Evolutionary conservation across 2,888 invertebrate species (phyloP), one percentile per base, ranked within the genome.

Genomic region (Chymomyza amoena): DNA sequence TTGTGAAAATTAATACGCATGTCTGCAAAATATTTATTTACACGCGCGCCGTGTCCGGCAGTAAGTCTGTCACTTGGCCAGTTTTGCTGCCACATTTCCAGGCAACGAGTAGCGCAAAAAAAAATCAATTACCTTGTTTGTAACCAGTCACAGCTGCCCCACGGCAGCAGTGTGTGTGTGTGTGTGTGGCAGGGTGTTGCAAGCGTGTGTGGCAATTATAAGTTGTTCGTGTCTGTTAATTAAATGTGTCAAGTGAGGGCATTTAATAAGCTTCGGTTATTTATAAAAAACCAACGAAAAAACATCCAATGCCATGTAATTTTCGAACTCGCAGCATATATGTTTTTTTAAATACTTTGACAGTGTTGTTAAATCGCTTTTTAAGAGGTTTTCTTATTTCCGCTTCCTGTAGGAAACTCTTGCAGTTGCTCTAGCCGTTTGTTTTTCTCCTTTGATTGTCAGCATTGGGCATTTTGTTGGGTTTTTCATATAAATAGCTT

Each of bases 241-340:
- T 85, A 85, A 85, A 89, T 89, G 84, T 89, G 89, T 85, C 89
- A 88, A 77, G 89, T 73, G 77, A 80, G 77, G 89, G 83, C 84
- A 89, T 85, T 85, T 86, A 85, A 89, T 79, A 86, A 81, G 81
- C 81, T 77, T 84, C 88, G 84, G 83, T 75, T 88, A 87, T 79
- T 88, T 84, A 80, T 84, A 86, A 86, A 88, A 70, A 64, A 68
- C 1, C 39, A 13, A 45, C 6, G 0, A 45, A 13, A 45, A 45
- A 10, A 13, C 2, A 13, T 0, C 13, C 39, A 13, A 45, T 45
- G 6, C 13, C 39, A 13, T 45, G 39, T 45, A 10, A 45, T 10
- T 45, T 25, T 45, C 39, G 39, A 45, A 32, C 32, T 32, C 32
- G 32, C 4, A 45, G 13, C 13, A 45, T 45, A 45, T 10, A 45